Evolutionary conservation across 2,797 vertebrate species (phyloP).

Genomic region (Cheirogaleus major): DNA sequence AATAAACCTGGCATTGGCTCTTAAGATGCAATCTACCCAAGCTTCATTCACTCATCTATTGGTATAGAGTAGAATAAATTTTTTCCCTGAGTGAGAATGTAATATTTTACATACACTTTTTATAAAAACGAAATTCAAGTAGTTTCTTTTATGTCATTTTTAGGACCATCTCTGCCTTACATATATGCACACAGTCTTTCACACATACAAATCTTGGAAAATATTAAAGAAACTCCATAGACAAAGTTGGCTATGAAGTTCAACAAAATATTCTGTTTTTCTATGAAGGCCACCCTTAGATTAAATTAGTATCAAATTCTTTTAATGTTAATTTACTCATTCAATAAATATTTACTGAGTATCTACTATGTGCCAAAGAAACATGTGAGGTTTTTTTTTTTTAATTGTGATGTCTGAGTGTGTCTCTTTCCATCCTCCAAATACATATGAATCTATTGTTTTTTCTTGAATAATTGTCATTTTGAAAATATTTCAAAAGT

Average conservation of each 20-base stretch:
- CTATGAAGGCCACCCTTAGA: not conserved
- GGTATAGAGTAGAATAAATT: conserved; percentile 11
- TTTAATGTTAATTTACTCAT: not conserved
- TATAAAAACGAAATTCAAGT: not conserved
- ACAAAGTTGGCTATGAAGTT: not conserved
- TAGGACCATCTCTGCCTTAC: not conserved
- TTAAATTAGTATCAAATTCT: conserved; percentile 8
- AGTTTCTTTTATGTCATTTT: not conserved
- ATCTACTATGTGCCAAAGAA: not conserved
- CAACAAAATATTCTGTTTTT: not conserved
- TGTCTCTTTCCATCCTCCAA: not conserved
- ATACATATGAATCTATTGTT: not conserved
- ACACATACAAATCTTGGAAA: not conserved
- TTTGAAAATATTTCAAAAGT: not conserved
- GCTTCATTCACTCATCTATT: not conserved
- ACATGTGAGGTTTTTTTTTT: not conserved
- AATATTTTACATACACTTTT: conserved; percentile 22
- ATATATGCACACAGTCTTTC: not conserved
- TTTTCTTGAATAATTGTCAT: not conserved
- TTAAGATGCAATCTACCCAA: not conserved
- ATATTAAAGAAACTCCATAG: not conserved
- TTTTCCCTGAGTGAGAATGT: not conserved
- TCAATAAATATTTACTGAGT: not conserved
- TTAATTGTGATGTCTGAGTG: not conserved
- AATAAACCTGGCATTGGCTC: conserved; percentile 35